phyloP scores from a whole-genome alignment of 2,888 invertebrate genomes.

The Meganola albula region DNA sequence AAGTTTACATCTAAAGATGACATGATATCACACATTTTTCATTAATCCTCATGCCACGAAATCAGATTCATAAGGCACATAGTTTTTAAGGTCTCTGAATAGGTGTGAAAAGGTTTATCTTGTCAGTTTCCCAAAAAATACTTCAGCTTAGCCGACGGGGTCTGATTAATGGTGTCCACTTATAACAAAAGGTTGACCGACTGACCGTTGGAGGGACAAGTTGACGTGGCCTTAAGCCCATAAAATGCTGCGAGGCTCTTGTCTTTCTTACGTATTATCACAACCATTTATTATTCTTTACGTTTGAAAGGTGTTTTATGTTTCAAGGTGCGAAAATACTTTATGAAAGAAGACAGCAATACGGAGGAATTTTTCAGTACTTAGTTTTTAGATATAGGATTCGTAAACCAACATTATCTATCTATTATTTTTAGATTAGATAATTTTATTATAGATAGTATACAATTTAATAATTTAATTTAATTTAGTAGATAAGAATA shows the following conservation, averaged over 20 bases:
- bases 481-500: too few species aligned
- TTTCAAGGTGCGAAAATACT: too few species aligned
- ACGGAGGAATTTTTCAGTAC: too few species aligned
- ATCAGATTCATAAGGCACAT: conserved; percentile 19
- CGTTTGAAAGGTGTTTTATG: too few species aligned
- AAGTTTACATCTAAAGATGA: too few species aligned
- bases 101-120: conserved; percentile 43
- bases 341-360: too few species aligned
- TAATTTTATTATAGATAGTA: too few species aligned
- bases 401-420: too few species aligned
- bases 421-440: too few species aligned
- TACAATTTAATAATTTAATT: too few species aligned
- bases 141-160: conserved; percentile 35
- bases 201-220: conserved; percentile 31
- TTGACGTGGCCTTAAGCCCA: conserved; percentile 21
- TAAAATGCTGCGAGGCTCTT: conserved; percentile 25
- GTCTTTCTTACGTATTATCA: conserved; percentile 34
- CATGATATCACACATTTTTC: conserved; percentile 3
- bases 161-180: conserved; percentile 39
- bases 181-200: conserved; percentile 39
- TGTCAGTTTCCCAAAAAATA: conserved; percentile 39
- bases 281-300: conserved; percentile 25
- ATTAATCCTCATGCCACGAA: conserved; percentile 10
- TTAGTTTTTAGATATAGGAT: too few species aligned
- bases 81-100: conserved; percentile 32